phyloP scores from a whole-genome alignment of 1,140 invertebrate species.

The Rhyacophila brunnea region DNA sequence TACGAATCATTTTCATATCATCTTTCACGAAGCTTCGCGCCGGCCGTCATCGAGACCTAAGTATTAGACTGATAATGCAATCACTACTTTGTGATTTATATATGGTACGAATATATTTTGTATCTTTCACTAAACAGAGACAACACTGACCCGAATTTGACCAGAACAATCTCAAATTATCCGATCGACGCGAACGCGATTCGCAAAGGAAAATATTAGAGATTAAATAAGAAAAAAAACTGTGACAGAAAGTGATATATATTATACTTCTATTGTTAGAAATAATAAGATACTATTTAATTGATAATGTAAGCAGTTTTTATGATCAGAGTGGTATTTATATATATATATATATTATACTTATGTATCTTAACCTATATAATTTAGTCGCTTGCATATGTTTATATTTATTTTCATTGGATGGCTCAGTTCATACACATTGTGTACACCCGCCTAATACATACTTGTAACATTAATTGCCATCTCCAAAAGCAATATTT shows the following conservation, averaged over 20 bases:
- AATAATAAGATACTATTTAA: slow-evolving; percentile 35
- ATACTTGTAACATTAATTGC: too few relatives aligned
- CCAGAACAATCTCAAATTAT: slow-evolving; percentile 30
- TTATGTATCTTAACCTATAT: slow-evolving; percentile 17
- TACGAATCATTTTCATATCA: not conserved
- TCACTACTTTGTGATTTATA: slow-evolving; percentile 33
- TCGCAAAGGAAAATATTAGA: slow-evolving; percentile 26
- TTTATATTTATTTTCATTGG: slow-evolving; percentile 25
- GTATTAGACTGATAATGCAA: slow-evolving; percentile 32
- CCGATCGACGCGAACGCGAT: slow-evolving; percentile 21
- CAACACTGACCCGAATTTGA: slow-evolving; percentile 35
- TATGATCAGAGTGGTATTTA: slow-evolving; percentile 28
- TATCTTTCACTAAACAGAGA: slow-evolving; percentile 34
- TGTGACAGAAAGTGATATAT: slow-evolving; percentile 37
- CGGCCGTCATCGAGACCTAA: slow-evolving; percentile 13
- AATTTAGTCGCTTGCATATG: slow-evolving; percentile 22
- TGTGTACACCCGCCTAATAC: too few relatives aligned
- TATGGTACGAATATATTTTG: slow-evolving; percentile 26
- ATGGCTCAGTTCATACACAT: slow-evolving; percentile 27
- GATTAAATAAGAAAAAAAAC: slow-evolving; percentile 22
- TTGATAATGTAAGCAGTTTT: slow-evolving; percentile 33
- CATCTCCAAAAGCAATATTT: too few relatives aligned
- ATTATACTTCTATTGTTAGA: slow-evolving; percentile 35
- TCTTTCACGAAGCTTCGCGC: not conserved
- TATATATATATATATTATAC: slow-evolving; percentile 19